Base-by-base conservation (phyloP, 2,888 invertebrate genomes). In the Xylocampa areola region DNA sequence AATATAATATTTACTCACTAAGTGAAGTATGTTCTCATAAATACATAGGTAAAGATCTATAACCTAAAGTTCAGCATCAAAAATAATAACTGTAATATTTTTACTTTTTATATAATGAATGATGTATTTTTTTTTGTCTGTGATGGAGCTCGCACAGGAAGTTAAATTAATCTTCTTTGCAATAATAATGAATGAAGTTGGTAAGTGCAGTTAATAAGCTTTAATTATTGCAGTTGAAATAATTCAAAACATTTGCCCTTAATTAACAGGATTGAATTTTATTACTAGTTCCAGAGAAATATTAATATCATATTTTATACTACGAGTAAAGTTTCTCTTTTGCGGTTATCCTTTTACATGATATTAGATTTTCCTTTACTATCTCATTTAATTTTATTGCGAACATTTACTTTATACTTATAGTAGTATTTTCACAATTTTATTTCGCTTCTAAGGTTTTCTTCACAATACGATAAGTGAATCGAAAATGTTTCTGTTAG, bases 291-390 rank as follows among this genome's bases (percentile, higher is more conserved):
- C 14, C 14, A n/a, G 29, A 41, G 32, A 32, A 45, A 66, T 33
- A 37, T 8, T 37, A 50, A 50, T 67, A 47, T 16, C 11, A 10
- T 30, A 4, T 6, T 2, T 21, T 40, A 23, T 25, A 25, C 35
- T 36, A 29, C 8, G 36, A 19, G 32, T 59, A 35, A 66, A 50
- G 44, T 16, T 16, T 21, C 11, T 23, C 36, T 19, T 32, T 35
- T 35, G 50, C 16, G 67, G 63, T 45, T 45, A 40, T 58, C 27
- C 25, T 19, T 59, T 29, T 32, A 67, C 32, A 37, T 29, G 32
- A 50, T 59, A 50, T 50, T 39, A 59, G 7, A 50, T 59, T 47
- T 51, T 59, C 19, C 13, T 60, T 43, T 33, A 25, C 36, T 29
- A 33, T 43, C 41, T 37, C 32, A 41, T 45, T 66, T 33, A 43